Conservation (phyloP, 2,113 vertebrate species). For the Dermatemys mawii region DNA sequence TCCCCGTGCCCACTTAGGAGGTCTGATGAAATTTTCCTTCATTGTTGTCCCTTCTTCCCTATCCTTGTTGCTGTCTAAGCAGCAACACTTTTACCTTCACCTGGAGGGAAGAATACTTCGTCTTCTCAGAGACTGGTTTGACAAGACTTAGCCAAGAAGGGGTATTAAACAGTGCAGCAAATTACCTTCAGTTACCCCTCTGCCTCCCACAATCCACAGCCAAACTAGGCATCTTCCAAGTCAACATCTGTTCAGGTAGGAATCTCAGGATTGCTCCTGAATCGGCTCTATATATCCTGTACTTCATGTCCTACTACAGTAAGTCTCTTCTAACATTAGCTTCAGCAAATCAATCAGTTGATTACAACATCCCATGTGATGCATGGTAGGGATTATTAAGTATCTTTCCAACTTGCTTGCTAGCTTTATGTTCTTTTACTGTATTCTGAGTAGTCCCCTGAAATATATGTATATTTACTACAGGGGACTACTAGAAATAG, state of each 20-base stretch:
- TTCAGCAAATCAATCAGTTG: not conserved
- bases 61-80: not conserved
- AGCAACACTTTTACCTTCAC: not conserved
- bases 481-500: not conserved
- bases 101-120: not conserved
- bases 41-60: not conserved
- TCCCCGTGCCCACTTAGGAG: too few relatives aligned
- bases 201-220: not conserved
- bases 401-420: fast-evolving
- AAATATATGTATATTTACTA: fast-evolving
- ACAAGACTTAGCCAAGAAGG: not conserved
- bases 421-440: not conserved
- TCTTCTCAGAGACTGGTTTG: not conserved
- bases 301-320: not conserved
- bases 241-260: not conserved
- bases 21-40: not conserved
- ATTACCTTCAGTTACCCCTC: not conserved
- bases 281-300: not conserved
- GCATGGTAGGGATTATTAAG: not conserved
- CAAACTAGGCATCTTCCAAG: not conserved
- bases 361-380: not conserved
- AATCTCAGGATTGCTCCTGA: not conserved
- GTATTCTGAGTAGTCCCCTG: not conserved
- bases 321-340: not conserved
- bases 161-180: not conserved